These are phyloP conservation scores for Gastracanthus pulcherrimus DNA, from an alignment of 2,888 invertebrate genomes.

Conservation along the genomic window DNA sequence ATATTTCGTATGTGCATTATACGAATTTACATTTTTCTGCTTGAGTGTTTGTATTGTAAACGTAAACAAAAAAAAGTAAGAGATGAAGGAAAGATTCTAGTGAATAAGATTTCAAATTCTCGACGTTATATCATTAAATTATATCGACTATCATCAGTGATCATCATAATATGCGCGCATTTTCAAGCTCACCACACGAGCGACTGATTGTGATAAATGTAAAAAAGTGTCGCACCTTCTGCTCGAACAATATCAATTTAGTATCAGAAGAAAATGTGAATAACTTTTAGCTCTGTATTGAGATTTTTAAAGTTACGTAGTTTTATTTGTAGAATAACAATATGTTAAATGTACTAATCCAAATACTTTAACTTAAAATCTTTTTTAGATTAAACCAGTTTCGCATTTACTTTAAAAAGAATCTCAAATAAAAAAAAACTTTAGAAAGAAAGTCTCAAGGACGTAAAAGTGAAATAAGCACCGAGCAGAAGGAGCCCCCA, in stretches of 20 bases:
- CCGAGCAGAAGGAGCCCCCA: constrained; percentile 1
- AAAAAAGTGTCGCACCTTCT: constrained; percentile 28
- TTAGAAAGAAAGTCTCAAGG: too few relatives aligned
- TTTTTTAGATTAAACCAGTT: not conserved
- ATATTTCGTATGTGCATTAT: not conserved
- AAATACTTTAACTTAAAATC: not conserved
- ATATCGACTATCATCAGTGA: constrained; percentile 7
- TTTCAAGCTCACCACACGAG: constrained; percentile 26
- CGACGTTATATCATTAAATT: constrained; percentile 5
- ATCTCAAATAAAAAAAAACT: not conserved
- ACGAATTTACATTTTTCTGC: constrained; percentile 21
- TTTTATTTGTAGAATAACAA: too few relatives aligned
- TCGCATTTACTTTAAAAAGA: not conserved
- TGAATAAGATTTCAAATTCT: constrained; percentile 31
- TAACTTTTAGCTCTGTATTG: too few relatives aligned
- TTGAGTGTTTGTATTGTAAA: constrained; percentile 32
- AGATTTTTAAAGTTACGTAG: too few relatives aligned
- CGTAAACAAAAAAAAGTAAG: not conserved
- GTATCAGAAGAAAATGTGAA: too few relatives aligned
- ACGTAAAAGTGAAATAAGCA: constrained; percentile 13
- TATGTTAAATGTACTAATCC: too few relatives aligned
- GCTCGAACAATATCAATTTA: constrained; percentile 3
- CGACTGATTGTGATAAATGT: constrained; percentile 47
- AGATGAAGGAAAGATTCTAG: not conserved
- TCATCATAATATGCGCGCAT: not conserved